Percentiles rank a stretch among this genome's conserved stretches.
phyloP scores from a whole-genome alignment of 2,113 vertebrate genomes.

The Gadus macrocephalus region DNA sequence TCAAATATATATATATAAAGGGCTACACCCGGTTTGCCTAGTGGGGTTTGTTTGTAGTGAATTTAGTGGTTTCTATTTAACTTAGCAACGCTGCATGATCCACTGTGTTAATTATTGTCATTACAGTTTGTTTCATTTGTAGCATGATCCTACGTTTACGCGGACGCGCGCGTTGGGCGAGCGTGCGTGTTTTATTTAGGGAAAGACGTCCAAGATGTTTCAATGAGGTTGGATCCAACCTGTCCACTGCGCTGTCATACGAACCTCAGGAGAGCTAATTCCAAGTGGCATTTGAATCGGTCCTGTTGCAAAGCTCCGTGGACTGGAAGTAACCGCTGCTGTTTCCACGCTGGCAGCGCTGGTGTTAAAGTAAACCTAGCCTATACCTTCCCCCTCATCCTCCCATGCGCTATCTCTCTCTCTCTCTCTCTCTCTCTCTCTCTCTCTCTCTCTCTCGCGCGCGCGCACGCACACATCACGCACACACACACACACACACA shows the following conservation, averaged over 20 bases:
- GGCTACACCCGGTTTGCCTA: no score
- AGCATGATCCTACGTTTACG: constrained; percentile 34
- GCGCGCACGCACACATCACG: no score
- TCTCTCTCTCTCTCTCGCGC: constrained; percentile 17
- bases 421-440: constrained; percentile 42
- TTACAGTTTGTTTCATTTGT: no score
- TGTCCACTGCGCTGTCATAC: constrained; percentile 76
- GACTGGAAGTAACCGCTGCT: constrained; percentile 84
- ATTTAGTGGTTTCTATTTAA: no score
- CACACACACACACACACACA: no score
- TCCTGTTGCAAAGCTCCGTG: constrained; percentile 81
- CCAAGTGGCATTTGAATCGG: constrained; percentile 85
- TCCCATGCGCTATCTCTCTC: constrained; percentile 36
- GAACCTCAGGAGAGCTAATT: constrained; percentile 78
- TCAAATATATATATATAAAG: constrained; percentile 20
- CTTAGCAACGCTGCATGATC: no score
- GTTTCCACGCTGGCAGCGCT: constrained; percentile 76
- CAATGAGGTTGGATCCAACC: constrained; percentile 71
- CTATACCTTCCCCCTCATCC: constrained; percentile 4
- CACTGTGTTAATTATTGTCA: no score
- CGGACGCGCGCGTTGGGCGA: constrained; percentile 14
- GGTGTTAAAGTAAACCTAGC: constrained; percentile 78
- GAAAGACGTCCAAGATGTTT: constrained; percentile 28
- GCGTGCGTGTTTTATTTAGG: not conserved
- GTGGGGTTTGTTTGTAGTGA: no score